These are phyloP conservation scores for Chaetogeoica ovagalla DNA, from an alignment of 2,888 invertebrate species.

Conservation along the genomic window DNA sequence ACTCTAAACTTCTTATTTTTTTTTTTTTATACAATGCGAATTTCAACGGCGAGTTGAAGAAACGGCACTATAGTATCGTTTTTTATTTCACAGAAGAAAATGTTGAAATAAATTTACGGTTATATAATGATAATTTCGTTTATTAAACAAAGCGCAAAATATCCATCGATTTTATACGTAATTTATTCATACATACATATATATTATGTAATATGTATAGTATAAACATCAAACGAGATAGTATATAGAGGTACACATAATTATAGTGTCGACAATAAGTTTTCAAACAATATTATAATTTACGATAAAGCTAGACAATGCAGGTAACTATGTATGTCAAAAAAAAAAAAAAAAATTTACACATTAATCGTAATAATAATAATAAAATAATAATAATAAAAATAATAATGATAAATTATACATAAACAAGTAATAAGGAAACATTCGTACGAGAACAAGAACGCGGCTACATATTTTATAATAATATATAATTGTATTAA, in stretches of 20 bases:
- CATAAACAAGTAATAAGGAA: constrained; percentile 36
- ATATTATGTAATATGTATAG: background rate
- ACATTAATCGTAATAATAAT: background rate
- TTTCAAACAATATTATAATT: constrained; percentile 9
- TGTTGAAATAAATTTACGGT: background rate
- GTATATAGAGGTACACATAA: background rate
- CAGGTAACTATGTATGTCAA: constrained; percentile 45
- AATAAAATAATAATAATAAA: constrained; percentile 20
- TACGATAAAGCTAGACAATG: constrained; percentile 37
- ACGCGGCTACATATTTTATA: constrained; percentile 19
- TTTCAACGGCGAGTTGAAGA: too few species aligned
- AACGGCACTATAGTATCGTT: too few species aligned
- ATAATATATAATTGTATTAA: constrained; percentile 13
- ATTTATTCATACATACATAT: background rate
- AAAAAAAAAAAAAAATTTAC: constrained; percentile 9
- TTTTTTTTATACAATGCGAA: too few species aligned
- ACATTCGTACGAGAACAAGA: constrained; percentile 29
- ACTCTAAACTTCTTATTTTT: too few species aligned
- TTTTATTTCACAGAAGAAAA: too few species aligned
- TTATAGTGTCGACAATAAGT: constrained; percentile 13
- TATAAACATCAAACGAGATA: constrained; percentile 36
- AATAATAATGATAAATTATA: constrained; percentile 20
- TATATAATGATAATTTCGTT: constrained; percentile 41
- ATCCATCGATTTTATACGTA: background rate
- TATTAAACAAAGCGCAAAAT: constrained; percentile 47